Evolutionary conservation across 2,888 invertebrate species (phyloP), one percentile per base, ranked within the genome.

Genomic region (Dryobotodes eremita): DNA sequence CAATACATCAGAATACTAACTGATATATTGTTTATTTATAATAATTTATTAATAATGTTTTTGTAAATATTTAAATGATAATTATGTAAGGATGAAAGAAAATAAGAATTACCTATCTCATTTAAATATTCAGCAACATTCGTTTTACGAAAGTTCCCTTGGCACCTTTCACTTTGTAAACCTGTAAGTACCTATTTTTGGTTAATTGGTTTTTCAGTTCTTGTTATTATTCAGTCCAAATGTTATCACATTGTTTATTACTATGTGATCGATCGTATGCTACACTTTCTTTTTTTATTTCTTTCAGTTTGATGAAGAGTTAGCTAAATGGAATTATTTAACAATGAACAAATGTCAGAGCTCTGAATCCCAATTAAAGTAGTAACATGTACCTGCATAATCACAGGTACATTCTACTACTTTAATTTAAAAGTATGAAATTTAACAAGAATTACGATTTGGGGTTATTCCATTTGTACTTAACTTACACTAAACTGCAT

Each of bases 131-230:
- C 42, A 55, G n/a, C 31, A 55, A n/a, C 7, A 31, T 46, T 71
- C 3, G 0, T n/a, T 82, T 64, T 31, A 57, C 42, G 83, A 50
- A 83, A 83, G 20, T 83, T 83, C 64, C 31, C 20, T 55, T 48
- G 53, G 20, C 59, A 59, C 46, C 13, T 46, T 57, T 57, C 31
- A 46, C 13, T 53, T 62, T 26, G 20, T 42, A 61, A 50, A 78
- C 13, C 59, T 48, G 50, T 53, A 53, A 23, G n/a, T 53, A 53
- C 26, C 31, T 80, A 50, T 31, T 23, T 64, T 65, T 82, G 31
- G 55, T 72, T 23, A 48, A 64, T 42, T 1, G 46, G 48, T 59
- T 83, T 26, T 15, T 57, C 20, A 80, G 50, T 62, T 78, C 7
- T 78, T 59, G 20, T 53, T 62, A 26, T 62, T 78, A 48, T 55